Evolutionary conservation across 2,888 invertebrate species (phyloP).

Genomic region (Tricholauxania praeusta): DNA sequence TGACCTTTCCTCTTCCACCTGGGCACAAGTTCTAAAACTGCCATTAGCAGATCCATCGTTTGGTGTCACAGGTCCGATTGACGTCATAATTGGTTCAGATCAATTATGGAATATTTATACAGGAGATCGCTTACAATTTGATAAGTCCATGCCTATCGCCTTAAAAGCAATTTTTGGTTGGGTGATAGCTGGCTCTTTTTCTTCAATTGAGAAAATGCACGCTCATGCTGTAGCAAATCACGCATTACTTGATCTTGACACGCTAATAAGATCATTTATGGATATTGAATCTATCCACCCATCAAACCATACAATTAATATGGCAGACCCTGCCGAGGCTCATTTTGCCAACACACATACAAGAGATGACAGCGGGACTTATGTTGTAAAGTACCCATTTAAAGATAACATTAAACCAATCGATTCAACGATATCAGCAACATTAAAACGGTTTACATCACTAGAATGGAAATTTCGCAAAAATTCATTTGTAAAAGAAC

Average conservation of each 20-base stretch:
- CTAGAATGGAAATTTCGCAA: too few relatives aligned
- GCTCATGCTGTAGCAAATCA: conserved; percentile 29
- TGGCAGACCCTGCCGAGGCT: conserved; percentile 33
- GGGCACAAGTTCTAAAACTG: too few relatives aligned
- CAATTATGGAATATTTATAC: conserved; percentile 37
- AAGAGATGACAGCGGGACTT: conserved; percentile 35
- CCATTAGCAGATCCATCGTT: conserved; percentile 42
- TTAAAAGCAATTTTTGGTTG: conserved; percentile 43
- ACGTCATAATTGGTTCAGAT: conserved; percentile 42
- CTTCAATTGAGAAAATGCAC: too few relatives aligned
- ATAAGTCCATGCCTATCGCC: conserved; percentile 27
- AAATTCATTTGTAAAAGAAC: background rate
- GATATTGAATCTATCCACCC: conserved; percentile 35
- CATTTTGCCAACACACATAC: conserved; percentile 37
- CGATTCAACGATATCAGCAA: conserved; percentile 19
- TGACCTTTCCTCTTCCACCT: too few relatives aligned
- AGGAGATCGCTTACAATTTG: conserved; percentile 32
- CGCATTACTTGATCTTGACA: conserved; percentile 2
- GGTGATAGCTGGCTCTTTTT: conserved; percentile 36
- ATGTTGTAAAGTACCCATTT: conserved; percentile 41
- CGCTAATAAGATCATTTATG: conserved; percentile 31
- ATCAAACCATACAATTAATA: conserved; percentile 4
- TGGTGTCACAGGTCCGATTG: conserved; percentile 39
- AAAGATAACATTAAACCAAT: conserved; percentile 33
- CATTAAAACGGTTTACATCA: background rate